phyloP scores from a whole-genome alignment of 2,113 vertebrate species.

The Calyptomena viridis region DNA sequence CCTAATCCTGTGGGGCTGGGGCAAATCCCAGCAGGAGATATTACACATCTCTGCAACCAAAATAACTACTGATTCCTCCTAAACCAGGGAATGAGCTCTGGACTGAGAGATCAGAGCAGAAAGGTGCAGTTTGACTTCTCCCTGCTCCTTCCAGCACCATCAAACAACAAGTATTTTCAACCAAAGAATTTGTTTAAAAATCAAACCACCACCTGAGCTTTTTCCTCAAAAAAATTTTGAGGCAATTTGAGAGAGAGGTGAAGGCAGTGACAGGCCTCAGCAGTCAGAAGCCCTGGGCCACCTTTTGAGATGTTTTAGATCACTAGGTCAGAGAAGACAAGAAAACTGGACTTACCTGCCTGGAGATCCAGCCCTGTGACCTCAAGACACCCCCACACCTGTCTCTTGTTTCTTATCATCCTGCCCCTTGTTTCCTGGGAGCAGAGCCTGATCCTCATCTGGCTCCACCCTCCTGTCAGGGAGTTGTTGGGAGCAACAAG shows the following conservation, averaged over 20 bases:
- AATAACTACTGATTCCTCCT: not conserved
- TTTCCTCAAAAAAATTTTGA: not conserved
- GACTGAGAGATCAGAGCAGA: not conserved
- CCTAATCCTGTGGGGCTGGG: not conserved
- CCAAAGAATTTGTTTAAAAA: not conserved
- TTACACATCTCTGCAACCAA: not conserved
- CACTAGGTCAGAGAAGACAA: not conserved
- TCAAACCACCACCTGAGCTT: not conserved
- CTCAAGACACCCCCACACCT: fast-evolving
- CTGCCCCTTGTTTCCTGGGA: not conserved
- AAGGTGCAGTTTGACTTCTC: not conserved
- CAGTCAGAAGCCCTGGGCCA: not conserved
- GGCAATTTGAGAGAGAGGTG: not conserved
- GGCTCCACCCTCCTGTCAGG: not conserved
- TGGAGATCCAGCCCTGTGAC: not conserved
- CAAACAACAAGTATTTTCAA: fast-evolving
- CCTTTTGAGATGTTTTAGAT: not conserved
- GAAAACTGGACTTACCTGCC: not conserved
- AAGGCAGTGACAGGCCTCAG: not conserved
- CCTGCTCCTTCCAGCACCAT: not conserved
- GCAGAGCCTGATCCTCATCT: fast-evolving
- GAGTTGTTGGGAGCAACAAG: not conserved
- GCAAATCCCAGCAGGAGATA: not conserved
- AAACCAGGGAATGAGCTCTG: not conserved
- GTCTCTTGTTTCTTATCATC: not conserved